Conservation (phyloP, 1,140 invertebrate genomes). For the Rhopalosiphum maidis region DNA sequence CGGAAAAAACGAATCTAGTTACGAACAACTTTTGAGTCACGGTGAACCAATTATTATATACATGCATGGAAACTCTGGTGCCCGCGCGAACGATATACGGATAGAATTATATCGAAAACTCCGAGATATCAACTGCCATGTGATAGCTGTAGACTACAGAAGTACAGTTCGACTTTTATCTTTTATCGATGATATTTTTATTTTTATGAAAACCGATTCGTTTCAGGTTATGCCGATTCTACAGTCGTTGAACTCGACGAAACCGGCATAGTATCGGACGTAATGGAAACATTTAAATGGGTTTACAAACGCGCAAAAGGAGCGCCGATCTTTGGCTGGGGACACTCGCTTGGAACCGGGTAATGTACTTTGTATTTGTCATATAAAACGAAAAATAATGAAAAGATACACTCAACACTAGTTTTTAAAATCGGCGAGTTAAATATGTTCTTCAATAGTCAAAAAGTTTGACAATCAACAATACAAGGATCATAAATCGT, state of each 20-base stretch:
- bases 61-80: slow-evolving; percentile 89
- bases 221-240: slow-evolving; percentile 87
- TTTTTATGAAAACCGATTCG: background rate
- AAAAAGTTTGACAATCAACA: no score
- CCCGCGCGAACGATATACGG: slow-evolving; percentile 78
- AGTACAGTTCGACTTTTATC: slow-evolving; percentile 64
- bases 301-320: slow-evolving; percentile 68
- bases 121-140: slow-evolving; percentile 79
- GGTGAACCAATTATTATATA: slow-evolving; percentile 77
- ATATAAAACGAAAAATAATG: no score
- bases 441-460: no score
- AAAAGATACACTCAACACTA: no score
- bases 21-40: slow-evolving; percentile 63
- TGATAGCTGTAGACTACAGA: slow-evolving; percentile 90
- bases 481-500: no score
- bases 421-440: no score
- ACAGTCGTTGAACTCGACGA: slow-evolving; percentile 75
- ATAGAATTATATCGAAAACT: slow-evolving; percentile 86
- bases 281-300: slow-evolving; percentile 80
- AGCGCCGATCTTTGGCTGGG: slow-evolving; percentile 81
- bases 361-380: slow-evolving; percentile 62
- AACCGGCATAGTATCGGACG: slow-evolving; percentile 82
- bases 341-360: slow-evolving; percentile 86
- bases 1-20: slow-evolving; percentile 47
- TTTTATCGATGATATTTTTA: background rate